phyloP scores from a whole-genome alignment of 2,888 invertebrate genomes.

The Caenorhabditis japonica region DNA sequence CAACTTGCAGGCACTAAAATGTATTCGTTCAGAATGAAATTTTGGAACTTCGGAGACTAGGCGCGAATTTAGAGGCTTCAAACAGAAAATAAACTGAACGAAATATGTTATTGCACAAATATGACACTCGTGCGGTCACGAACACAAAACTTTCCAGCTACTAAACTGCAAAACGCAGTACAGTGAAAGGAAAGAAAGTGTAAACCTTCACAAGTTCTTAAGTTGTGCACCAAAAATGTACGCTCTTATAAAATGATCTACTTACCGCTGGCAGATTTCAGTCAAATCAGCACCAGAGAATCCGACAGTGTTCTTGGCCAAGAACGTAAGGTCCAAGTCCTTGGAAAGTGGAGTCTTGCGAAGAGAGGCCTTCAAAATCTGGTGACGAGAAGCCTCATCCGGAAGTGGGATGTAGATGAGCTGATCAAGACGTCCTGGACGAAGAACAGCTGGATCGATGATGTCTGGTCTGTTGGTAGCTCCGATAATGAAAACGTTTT shows the following conservation, averaged over 20 bases:
- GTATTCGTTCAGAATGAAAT: conserved; percentile 1
- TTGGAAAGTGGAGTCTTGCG: conserved; percentile 77
- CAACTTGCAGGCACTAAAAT: conserved; percentile 88
- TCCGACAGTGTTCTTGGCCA: conserved; percentile 86
- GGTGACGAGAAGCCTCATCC: conserved; percentile 96
- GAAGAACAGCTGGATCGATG: conserved; percentile 97
- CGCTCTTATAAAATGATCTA: neutral
- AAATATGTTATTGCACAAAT: conserved; percentile 46
- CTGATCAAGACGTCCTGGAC: conserved; percentile 98
- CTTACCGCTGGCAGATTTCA: conserved; percentile 93
- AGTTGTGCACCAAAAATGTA: conserved; percentile 25
- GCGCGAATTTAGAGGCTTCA: conserved; percentile 15
- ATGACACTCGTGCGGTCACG: conserved; percentile 55
- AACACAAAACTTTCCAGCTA: neutral
- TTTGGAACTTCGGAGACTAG: conserved; percentile 13
- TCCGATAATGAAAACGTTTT: conserved; percentile 99
- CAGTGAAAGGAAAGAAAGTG: neutral
- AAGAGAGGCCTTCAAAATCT: conserved; percentile 87
- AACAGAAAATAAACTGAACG: conserved; percentile 2
- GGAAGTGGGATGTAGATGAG: conserved; percentile 99
- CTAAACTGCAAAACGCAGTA: conserved; percentile 20
- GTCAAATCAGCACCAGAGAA: conserved; percentile 99
- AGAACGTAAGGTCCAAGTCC: conserved; percentile 88
- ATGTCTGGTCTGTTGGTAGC: conserved; percentile 92
- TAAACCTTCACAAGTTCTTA: conserved; percentile 52